Evolutionary conservation across 2,888 invertebrate genomes (phyloP), one percentile per base, ranked within the genome.

Genomic region (Steinernema hermaphroditum): DNA sequence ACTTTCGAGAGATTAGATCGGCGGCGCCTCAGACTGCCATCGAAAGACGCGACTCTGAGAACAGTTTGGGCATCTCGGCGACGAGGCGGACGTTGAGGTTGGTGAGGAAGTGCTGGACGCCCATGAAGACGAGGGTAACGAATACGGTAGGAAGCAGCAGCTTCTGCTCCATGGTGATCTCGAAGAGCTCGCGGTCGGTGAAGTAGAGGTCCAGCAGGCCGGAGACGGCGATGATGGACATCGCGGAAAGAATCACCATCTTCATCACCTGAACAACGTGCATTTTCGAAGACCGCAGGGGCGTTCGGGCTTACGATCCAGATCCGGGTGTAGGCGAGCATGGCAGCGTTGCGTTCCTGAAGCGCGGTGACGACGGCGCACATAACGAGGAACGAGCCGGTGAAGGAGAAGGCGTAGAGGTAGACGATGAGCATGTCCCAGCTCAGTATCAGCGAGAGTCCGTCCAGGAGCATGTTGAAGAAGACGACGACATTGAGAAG

Each of bases 371-470:
- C 32, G 32, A 34, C 19, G 29, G 27, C 34, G 19, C 62, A 62
- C 62, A 62, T 62, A 4, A 62, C 62, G 29, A 62, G 62, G 29
- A 62, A 32, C 12, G 62, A 62, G 29, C 62, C 62, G 32, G 27
- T 27, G 32, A 62, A 62, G 14, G 29, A 24, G 29, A 62, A 62
- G 29, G 34, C 62, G 62, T 32, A 62, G 32, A 62, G 62, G 32
- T 62, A 62, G 29, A 29, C 29, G 16, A 62, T 62, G 62, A 62
- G 27, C 62, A 62, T 62, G 32, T 62, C 62, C 62, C 62, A 62
- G 62, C 62, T 62, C 6, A 62, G 62, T 29, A 62, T 32, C 12
- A 62, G 62, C 6, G 32, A 62, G 1, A 34, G 16, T 9, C 32
- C 62, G 27, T 62, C 62, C 6, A 62, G 32, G n/a, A 62, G 29